phyloP scores from a whole-genome alignment of 2,888 invertebrate genomes.

The Papilio elwesi region DNA sequence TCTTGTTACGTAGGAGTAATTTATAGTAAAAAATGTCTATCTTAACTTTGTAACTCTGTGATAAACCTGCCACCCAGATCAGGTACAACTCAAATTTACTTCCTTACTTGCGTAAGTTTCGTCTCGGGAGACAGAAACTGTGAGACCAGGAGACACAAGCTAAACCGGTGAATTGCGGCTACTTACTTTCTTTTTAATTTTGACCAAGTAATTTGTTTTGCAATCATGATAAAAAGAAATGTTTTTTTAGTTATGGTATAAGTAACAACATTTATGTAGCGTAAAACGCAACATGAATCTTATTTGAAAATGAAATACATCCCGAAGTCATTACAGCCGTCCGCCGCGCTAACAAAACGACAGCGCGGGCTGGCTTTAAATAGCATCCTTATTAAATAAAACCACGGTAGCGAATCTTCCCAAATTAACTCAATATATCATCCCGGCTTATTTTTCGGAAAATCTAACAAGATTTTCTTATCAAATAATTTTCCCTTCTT shows the following conservation, averaged over 20 bases:
- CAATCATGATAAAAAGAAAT: no score
- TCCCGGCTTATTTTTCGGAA: neutral
- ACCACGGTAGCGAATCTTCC: constrained; percentile 2
- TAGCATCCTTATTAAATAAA: constrained; percentile 16
- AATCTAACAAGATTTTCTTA: neutral
- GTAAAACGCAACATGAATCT: neutral
- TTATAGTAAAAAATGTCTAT: no score
- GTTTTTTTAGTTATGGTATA: neutral
- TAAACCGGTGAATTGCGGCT: no score
- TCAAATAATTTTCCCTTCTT: neutral
- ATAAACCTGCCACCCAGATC: no score
- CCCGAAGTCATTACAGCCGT: constrained; percentile 4
- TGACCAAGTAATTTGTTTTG: no score
- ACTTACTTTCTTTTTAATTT: no score
- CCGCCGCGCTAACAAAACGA: neutral
- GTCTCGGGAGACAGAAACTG: no score
- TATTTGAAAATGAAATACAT: constrained; percentile 11
- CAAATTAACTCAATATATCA: constrained; percentile 17
- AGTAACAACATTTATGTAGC: neutral
- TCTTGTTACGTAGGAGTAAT: no score
- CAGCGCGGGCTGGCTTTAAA: constrained; percentile 10
- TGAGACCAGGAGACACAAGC: no score
- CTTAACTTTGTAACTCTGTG: no score
- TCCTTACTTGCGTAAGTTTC: no score
- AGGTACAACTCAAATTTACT: no score